Percentiles rank a stretch among this genome's conserved stretches.
Evolutionary conservation across 2,113 vertebrate species (phyloP).

Genomic region (Edolisoma coerulescens): DNA sequence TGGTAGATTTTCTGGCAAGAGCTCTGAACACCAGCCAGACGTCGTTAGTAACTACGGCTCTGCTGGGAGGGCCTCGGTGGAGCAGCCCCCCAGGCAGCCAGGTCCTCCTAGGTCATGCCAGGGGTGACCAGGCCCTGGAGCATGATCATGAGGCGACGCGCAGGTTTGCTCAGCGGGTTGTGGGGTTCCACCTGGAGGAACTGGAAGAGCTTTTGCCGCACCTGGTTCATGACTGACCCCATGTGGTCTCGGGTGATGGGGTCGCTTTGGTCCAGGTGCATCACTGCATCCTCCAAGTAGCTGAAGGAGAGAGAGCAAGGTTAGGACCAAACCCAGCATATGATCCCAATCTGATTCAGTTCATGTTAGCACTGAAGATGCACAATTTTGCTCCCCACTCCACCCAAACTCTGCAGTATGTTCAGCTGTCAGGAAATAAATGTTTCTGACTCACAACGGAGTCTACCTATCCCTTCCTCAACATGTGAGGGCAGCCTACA

Average conservation of each 20-base stretch:
- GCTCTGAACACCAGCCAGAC: slow-evolving; percentile 2
- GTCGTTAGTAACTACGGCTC: background rate
- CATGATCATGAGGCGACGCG: slow-evolving; percentile 94
- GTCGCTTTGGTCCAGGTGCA: slow-evolving; percentile 94
- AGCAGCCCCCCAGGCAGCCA: background rate
- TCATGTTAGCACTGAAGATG: background rate
- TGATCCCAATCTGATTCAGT: accelerated
- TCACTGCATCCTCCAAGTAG: slow-evolving; percentile 95
- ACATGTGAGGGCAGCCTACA: background rate
- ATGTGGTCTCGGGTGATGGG: slow-evolving; percentile 96
- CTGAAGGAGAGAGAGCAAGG: slow-evolving; percentile 56
- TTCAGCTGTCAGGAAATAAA: background rate
- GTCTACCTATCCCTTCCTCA: background rate
- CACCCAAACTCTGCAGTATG: background rate
- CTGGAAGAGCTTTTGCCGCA: slow-evolving; percentile 89
- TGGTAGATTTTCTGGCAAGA: background rate
- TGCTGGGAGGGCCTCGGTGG: background rate
- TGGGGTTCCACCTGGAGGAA: slow-evolving; percentile 93
- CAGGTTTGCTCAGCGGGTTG: slow-evolving; percentile 83
- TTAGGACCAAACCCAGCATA: background rate
- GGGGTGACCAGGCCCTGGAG: slow-evolving; percentile 90
- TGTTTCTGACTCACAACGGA: background rate
- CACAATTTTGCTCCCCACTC: background rate
- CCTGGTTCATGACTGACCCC: slow-evolving; percentile 89
- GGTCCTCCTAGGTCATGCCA: slow-evolving; percentile 71